Evolutionary conservation across 2,888 invertebrate genomes (phyloP), one percentile per base, ranked within the genome.

Genomic region (Ptychoptera contaminata): DNA sequence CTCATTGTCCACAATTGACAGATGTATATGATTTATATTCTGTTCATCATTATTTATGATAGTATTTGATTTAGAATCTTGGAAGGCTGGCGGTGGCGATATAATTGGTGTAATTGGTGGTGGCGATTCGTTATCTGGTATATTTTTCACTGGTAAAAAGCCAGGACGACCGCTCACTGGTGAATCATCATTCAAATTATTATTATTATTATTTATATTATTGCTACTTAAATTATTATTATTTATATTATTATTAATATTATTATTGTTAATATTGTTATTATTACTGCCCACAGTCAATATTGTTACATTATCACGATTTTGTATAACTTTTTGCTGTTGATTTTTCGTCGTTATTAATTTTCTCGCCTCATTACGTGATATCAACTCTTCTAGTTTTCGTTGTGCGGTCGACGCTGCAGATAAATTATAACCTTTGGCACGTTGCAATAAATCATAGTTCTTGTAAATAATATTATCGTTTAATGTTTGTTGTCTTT

Each of bases 31-130:
- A 16, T 23, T 35, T 23, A 34, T 23, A 47, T 45, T 31, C 37
- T 40, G 14, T 44, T 44, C n/a, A 38, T 42, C 14, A 42, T 42
- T n/a, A 38, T 34, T 29, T 38, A 53, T 52, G 16, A 56, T 55
- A 14, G 23, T 23, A 37, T 56, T 55, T 2, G 55, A 54, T 46
- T 61, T 63, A 51, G 65, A 63, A 51, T 77, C 77, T 56, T 79
- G 79, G 57, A 79, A 79, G 9, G 78, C 79, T 9, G 77, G 78
- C 1, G 79, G 79, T 9, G 79, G 79, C 12, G 79, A 79, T 40
- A 79, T 72, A 47, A 79, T 79, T 8, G 79, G 79, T 1, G 78
- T 79, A 11, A 76, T 64, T n/a, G 76, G 74, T 2, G 77, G 77
- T 31, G 76, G 76, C 1, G 77, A 74, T 42, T 67, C 64, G 51